Evolutionary conservation across 2,797 vertebrate genomes (phyloP).

Genomic region (Monodelphis domestica): DNA sequence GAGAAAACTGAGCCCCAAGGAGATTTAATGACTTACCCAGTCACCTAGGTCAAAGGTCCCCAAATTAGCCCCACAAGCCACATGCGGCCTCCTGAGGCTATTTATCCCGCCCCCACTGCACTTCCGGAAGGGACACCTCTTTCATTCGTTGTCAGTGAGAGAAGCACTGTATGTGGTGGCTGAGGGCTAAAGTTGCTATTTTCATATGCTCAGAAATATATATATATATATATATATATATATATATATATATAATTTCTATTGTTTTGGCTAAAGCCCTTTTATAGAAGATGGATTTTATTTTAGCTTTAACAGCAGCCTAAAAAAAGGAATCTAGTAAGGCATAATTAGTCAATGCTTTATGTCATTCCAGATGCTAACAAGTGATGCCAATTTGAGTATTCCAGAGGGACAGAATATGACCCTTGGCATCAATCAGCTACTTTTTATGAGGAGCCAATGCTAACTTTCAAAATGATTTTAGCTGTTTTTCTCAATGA

Average conservation of each 20-base stretch:
- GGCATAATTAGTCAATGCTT: slow-evolving; percentile 20
- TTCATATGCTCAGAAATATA: slow-evolving; percentile 14
- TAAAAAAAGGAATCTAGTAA: slow-evolving; percentile 41
- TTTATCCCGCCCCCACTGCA: too few species aligned
- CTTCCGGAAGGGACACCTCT: too few species aligned
- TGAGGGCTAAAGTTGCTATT: slow-evolving; percentile 19
- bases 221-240: neutral
- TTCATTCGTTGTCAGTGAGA: too few species aligned
- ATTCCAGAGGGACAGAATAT: neutral
- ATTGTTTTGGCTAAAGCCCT: neutral
- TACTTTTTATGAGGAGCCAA: neutral
- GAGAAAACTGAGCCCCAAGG: too few species aligned
- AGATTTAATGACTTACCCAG: neutral
- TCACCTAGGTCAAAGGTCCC: neutral
- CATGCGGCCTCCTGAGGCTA: too few species aligned
- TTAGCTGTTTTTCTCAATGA: slow-evolving; percentile 43
- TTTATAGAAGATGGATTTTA: slow-evolving; percentile 14
- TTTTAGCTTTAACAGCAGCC: slow-evolving; percentile 41
- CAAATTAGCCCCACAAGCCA: too few species aligned
- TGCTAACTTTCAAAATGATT: slow-evolving; percentile 22
- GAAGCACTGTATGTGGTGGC: too few species aligned
- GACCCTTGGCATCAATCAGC: neutral
- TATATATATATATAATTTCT: neutral
- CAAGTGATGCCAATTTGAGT: neutral
- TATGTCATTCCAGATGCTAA: slow-evolving; percentile 28